A percentile compares a stretch with the other conserved stretches of the same genome.
phyloP scores from a whole-genome alignment of 2,797 vertebrate species.

The Acanthurus tractus region DNA sequence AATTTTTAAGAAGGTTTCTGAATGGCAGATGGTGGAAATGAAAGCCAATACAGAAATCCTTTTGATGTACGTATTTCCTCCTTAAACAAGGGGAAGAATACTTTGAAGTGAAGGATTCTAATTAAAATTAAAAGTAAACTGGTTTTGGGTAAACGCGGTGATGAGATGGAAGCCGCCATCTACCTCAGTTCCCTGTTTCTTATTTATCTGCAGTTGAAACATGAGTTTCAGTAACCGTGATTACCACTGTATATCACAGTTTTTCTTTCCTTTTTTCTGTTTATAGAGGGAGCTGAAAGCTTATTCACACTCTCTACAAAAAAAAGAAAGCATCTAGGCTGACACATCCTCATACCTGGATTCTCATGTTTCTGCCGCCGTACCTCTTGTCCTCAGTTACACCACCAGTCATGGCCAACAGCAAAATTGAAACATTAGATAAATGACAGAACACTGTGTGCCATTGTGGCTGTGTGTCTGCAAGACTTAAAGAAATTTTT shows the following conservation, averaged over 20 bases:
- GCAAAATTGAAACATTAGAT: slow-evolving; percentile 22
- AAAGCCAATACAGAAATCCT: slow-evolving; percentile 41
- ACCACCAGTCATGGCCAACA: slow-evolving; percentile 15
- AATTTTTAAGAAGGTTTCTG: slow-evolving; percentile 54
- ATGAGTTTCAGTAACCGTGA: slow-evolving; percentile 9
- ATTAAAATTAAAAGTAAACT: slow-evolving; percentile 38
- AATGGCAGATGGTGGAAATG: slow-evolving; percentile 58
- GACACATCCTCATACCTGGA: slow-evolving; percentile 11
- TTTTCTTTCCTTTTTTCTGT: slow-evolving; percentile 1
- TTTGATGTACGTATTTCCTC: slow-evolving; percentile 29
- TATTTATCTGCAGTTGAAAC: slow-evolving; percentile 9
- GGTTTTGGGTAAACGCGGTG: slow-evolving; percentile 15
- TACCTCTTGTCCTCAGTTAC: slow-evolving; percentile 27
- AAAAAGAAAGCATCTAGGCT: slow-evolving; percentile 12
- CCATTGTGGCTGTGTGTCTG: neutral
- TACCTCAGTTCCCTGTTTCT: neutral
- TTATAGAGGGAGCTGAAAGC: slow-evolving; percentile 6
- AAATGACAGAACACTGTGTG: slow-evolving; percentile 25
- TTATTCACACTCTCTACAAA: slow-evolving; percentile 19
- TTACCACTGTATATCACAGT: neutral
- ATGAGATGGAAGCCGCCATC: neutral
- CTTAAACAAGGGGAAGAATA: slow-evolving; percentile 4
- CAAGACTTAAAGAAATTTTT: neutral
- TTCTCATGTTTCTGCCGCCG: slow-evolving; percentile 18
- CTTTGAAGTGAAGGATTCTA: slow-evolving; percentile 36